These are phyloP conservation scores for Chaetodon trifasciatus DNA, from an alignment of 2,797 vertebrate genomes.

Conservation along the genomic window DNA sequence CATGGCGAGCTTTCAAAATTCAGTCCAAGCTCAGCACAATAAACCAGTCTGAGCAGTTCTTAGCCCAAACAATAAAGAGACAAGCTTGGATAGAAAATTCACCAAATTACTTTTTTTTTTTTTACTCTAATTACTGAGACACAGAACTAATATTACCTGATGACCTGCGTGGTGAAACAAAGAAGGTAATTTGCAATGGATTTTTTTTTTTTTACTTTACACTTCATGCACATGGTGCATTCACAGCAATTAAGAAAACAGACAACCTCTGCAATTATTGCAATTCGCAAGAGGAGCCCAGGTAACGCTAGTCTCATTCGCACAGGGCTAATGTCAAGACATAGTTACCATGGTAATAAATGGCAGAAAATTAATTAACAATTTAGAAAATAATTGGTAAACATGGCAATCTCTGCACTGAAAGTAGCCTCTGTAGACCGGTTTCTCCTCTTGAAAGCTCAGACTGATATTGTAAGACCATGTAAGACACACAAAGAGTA, in stretches of 20 bases:
- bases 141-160: slow-evolving; percentile 17
- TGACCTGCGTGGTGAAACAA: slow-evolving; percentile 29
- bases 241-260: slow-evolving; percentile 46
- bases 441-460: slow-evolving; percentile 21
- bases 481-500: slow-evolving; percentile 6
- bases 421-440: slow-evolving; percentile 15
- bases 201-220: slow-evolving; percentile 15
- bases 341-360: slow-evolving; percentile 65
- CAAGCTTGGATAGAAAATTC: background rate
- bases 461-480: background rate
- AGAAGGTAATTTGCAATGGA: slow-evolving; percentile 12
- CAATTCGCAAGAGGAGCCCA: slow-evolving; percentile 48
- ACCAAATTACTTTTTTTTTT: background rate
- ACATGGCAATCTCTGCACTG: slow-evolving; percentile 24
- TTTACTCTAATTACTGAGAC: slow-evolving; percentile 32
- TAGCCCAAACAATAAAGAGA: background rate
- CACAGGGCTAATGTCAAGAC: slow-evolving; percentile 44
- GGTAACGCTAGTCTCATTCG: slow-evolving; percentile 33
- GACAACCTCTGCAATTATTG: slow-evolving; percentile 48
- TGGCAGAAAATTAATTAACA: slow-evolving; percentile 59
- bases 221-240: slow-evolving; percentile 13
- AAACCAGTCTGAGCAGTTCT: background rate
- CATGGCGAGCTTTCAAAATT: slow-evolving; percentile 27
- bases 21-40: slow-evolving; percentile 14
- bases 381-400: slow-evolving; percentile 59